A percentile compares a stretch with the other conserved stretches of the same genome.
These are phyloP conservation scores for Hippopotamus amphibius DNA, from an alignment of 2,113 vertebrate species.

Conservation along the genomic window DNA sequence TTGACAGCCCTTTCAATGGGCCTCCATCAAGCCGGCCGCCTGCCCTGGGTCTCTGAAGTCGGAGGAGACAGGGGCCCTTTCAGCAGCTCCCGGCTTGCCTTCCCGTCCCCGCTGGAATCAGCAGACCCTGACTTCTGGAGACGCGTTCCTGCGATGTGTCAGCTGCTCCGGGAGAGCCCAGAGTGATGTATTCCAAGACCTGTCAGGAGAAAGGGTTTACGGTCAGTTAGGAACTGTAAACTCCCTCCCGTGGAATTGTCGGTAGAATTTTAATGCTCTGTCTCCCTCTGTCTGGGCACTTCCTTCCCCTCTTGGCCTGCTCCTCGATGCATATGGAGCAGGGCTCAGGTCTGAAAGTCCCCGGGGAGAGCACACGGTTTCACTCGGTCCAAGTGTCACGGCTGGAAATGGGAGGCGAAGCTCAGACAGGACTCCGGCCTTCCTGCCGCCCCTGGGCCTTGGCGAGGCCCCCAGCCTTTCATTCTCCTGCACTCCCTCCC, in stretches of 20 bases:
- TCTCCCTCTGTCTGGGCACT: conserved; percentile 57
- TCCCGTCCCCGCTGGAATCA: background rate
- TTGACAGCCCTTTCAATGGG: background rate
- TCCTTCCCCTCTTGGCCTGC: conserved; percentile 17
- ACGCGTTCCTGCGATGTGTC: conserved; percentile 67
- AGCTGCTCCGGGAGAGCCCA: conserved; percentile 58
- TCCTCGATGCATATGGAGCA: conserved; percentile 41
- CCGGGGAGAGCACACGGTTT: background rate
- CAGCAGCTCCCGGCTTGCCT: background rate
- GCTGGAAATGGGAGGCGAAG: conserved; percentile 12
- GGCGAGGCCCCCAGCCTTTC: background rate
- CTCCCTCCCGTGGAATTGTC: conserved; percentile 38
- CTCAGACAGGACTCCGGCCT: background rate
- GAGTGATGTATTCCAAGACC: conserved; percentile 72
- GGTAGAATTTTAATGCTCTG: conserved; percentile 61
- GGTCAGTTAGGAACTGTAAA: conserved; percentile 68
- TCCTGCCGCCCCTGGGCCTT: background rate
- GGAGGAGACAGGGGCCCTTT: background rate
- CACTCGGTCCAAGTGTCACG: background rate
- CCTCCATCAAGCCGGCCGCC: background rate
- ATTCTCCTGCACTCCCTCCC: background rate
- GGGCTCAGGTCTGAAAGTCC: conserved; percentile 1
- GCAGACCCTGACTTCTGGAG: conserved; percentile 65
- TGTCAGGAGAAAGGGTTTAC: conserved; percentile 68
- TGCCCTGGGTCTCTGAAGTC: background rate